Base-by-base conservation (phyloP, 2,113 vertebrate species). In the Pyrgilauda ruficollis region DNA sequence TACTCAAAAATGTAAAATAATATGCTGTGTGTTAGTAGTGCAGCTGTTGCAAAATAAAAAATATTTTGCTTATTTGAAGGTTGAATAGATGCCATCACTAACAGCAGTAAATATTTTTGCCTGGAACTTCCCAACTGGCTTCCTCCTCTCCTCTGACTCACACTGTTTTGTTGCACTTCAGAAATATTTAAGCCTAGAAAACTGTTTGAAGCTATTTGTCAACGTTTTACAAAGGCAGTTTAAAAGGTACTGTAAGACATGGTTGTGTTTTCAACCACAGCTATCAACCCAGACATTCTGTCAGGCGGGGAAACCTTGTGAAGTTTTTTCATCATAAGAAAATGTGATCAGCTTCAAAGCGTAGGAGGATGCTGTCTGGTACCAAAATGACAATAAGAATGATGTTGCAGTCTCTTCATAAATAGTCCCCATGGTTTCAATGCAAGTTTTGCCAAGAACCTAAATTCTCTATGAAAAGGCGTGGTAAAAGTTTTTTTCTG, bases 91-190 rank as follows among this genome's bases (percentile, higher is more conserved):
- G 80, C 39, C 5, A 0, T 92, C 77, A 79, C 62, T 77, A 94
- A 79, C 26, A 85, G 81, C 72, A 70, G 74, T 30, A 90, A 82
- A 67, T 56, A 33, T 89, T 94, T 96, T 85, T 0, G 0, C 46
- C 46, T 53, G 22, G 27, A 90, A 46, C 44, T 89, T 80, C 73
- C 63, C 64, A 89, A 3, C 63, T 87, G 74, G 39, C 63, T 87
- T 92, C 47, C 37, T 90, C 39, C 67, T 80, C 58, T 84, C 43
- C 50, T 72, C 78, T 95, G 82, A 93, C 47, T 97, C 74, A 82
- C 46, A 88, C n/a, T 87, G 59, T 83, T 95, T 95, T 91, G 63
- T 94, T 59, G 63, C 47, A 88, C 59, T 70, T 87, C 27, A 91
- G 46, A 90, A 85, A 78, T 59, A 86, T 56, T 86, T 74, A 90